Conservation (phyloP, 2,113 vertebrate species). For the Nicator chloris region DNA sequence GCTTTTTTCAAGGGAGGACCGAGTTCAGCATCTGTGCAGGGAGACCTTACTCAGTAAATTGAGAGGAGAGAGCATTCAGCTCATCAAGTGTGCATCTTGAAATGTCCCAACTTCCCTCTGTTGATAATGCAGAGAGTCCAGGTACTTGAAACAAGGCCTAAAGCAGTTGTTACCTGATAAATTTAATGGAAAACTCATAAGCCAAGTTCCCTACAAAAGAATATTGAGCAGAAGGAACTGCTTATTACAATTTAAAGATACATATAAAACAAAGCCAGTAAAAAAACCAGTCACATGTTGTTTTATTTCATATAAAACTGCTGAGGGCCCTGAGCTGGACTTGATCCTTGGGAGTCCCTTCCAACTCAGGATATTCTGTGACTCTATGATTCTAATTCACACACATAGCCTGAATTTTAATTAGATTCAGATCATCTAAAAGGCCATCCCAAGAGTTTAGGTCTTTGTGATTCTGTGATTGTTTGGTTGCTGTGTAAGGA, state of each 20-base stretch:
- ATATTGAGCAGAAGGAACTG: background rate
- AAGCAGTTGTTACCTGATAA: background rate
- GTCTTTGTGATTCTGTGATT: background rate
- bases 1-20: background rate
- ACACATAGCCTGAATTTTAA: background rate
- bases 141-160: background rate
- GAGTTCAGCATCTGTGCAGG: accelerated
- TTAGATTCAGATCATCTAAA: background rate
- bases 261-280: background rate
- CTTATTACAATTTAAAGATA: background rate
- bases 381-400: background rate
- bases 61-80: background rate
- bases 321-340: background rate
- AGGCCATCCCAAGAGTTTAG: background rate
- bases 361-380: background rate
- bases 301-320: background rate
- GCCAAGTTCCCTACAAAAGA: background rate
- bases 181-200: background rate
- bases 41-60: background rate
- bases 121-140: background rate
- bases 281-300: background rate
- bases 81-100: background rate
- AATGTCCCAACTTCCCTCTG: background rate
- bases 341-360: background rate
- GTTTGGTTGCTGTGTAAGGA: background rate